Base-by-base conservation (phyloP, 2,888 invertebrate species). In the Peribatodes rhomboidaria region DNA sequence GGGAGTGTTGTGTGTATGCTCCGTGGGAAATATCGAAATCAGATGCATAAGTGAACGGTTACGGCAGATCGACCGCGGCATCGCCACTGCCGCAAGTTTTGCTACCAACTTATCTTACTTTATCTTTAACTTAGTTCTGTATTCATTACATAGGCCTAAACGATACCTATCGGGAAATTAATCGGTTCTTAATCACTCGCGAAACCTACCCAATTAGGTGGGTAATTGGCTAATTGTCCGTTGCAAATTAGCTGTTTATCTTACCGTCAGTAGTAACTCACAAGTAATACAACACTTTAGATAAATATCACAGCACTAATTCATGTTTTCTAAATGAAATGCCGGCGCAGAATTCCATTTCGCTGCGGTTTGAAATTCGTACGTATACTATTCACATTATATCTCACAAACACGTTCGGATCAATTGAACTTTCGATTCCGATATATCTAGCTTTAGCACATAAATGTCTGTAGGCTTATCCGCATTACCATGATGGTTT, bases 401-500 rank as follows among this genome's bases (percentile, higher is more conserved):
- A 55, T 55, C 53, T 46, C 31, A 14, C 52, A 33, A 47, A 55
- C 46, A 67, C 16, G 55, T 55, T 42, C 60, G 72, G 65, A 72
- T 27, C 27, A 27, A 27, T 70, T 22, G 53, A 65, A 67, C 65
- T 57, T 65, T 68, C 58, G 54, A 75, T 76, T 70, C 66, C 27
- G 75, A 76, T 72, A 69, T 65, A 68, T 72, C 57, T 60, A 66
- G 42, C 57, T 53, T 10, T 33, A 44, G 1, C 13, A 59, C 22
- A n/a, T 16, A 50, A 50, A 54, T 27, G 31, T 11, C 55, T 61
- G 44, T 49, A 47, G 55, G 62, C 64, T 68, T 67, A 66, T 63
- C 65, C 70, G 54, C 68, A 77, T 79, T 76, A 74, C 72, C 76
- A 78, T 80, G 76, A 80, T 81, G 78, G 71, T 76, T 59, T 83